These are phyloP conservation scores for Drosophila testacea DNA, from an alignment of 2,888 invertebrate genomes.

Conservation along the genomic window DNA sequence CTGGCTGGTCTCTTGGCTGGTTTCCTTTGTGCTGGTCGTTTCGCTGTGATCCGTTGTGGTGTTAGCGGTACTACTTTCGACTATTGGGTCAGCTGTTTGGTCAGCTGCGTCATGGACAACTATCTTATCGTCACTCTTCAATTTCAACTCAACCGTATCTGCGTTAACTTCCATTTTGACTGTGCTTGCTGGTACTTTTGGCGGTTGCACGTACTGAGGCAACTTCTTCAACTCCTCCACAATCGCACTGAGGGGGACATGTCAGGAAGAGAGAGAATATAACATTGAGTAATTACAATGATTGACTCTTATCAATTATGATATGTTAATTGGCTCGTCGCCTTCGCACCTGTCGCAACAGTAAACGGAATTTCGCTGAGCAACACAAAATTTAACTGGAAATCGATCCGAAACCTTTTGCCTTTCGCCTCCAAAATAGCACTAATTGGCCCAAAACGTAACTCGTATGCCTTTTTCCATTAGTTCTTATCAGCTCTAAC, in stretches of 20 bases:
- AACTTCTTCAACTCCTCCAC: conserved; percentile 82
- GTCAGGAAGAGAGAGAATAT: conserved; percentile 8
- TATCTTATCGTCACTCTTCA: conserved; percentile 59
- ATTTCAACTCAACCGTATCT: conserved; percentile 31
- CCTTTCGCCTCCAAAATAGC: conserved; percentile 53
- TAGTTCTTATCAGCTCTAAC: conserved; percentile 53
- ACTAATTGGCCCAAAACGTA: conserved; percentile 57
- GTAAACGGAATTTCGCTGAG: conserved; percentile 48
- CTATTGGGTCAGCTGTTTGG: conserved; percentile 30
- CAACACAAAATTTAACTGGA: conserved; percentile 10
- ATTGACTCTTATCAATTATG: conserved; percentile 54
- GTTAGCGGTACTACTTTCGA: conserved; percentile 23
- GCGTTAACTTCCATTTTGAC: conserved; percentile 54
- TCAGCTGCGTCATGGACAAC: conserved; percentile 53
- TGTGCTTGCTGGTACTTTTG: conserved; percentile 58
- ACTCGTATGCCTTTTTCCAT: conserved; percentile 46
- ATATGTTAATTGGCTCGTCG: conserved; percentile 68
- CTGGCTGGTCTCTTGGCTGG: conserved; percentile 31
- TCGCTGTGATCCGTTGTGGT: conserved; percentile 40
- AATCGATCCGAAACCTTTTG: conserved; percentile 49
- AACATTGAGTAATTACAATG: conserved; percentile 61
- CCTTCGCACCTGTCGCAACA: conserved; percentile 50
- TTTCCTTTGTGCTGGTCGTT: conserved; percentile 44
- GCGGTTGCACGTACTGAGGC: conserved; percentile 62
- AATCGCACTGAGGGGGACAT: conserved; percentile 72